Base-by-base conservation (phyloP, 2,888 invertebrate genomes). In the Apotomis turbidana region DNA sequence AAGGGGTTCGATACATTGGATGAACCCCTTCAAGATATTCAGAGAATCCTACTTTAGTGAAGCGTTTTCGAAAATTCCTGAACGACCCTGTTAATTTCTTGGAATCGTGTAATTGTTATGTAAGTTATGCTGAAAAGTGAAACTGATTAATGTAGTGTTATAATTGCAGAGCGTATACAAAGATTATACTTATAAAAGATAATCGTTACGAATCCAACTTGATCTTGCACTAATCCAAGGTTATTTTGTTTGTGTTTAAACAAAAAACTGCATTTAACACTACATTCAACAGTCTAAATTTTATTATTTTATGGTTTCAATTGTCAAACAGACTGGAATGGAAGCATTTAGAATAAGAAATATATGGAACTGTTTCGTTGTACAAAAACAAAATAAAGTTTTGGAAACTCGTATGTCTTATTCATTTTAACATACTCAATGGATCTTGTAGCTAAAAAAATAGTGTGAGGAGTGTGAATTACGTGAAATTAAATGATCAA, bases 321-420 rank as follows among this genome's bases (percentile, higher is more conserved):
- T 10, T 3, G 9, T 49, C 0, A 10, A 9, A 49, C 49, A 49
- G 49, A 81, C 81, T 79, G 79, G 74, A 64, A 80, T 80, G 79
- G 82, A 83, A 80, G 80, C 77, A 81, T 75, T 55, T 46, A 76
- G 72, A 71, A 54, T 72, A 77, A 78, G 41, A 74, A 80, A 77
- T 85, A 83, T 86, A 85, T 81, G 80, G 74, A 83, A 82, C 77
- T 86, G 87, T 88, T 88, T 79, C 79, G 86, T 89, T 90, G 87
- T 88, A 84, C 81, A 83, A 82, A 87, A 86, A 84, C 84, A 86
- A 41, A 87, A 82, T 68, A 71, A 71, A 71, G 57, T 61, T 74
- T 84, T 85, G 81, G 77, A 79, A 82, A 84, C 83, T 76, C 78
- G 62, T 73, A 10, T 41, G 27, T 64, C 69, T 75, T 67, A 78